These are phyloP conservation scores for Pristionchus japonicus DNA, from an alignment of 2,888 invertebrate genomes.

Conservation along the genomic window DNA sequence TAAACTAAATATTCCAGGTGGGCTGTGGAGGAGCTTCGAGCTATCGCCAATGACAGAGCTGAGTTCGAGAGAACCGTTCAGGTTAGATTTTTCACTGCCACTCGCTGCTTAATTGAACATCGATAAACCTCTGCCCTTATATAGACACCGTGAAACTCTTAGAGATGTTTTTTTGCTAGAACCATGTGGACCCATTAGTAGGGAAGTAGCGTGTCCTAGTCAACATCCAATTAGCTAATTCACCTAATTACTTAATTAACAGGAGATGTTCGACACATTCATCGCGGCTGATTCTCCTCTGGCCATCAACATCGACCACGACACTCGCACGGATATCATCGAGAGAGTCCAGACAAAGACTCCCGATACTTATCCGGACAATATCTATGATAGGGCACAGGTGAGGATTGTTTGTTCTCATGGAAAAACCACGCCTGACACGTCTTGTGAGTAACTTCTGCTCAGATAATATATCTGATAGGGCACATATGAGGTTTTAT, in stretches of 20 bases:
- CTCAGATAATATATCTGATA: too few species aligned
- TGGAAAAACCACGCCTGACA: too few species aligned
- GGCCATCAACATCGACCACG: conserved; percentile 68
- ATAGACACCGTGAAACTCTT: too few species aligned
- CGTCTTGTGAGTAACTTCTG: too few species aligned
- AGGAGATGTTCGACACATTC: conserved; percentile 67
- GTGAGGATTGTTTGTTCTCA: conserved; percentile 37
- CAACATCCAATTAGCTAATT: neutral
- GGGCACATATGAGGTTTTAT: too few species aligned
- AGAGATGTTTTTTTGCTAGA: too few species aligned
- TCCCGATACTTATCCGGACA: conserved; percentile 61
- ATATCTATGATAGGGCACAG: conserved; percentile 66
- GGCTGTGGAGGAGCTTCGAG: conserved; percentile 66
- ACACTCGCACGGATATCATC: conserved; percentile 65
- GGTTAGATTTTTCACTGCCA: neutral
- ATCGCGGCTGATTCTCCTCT: conserved; percentile 67
- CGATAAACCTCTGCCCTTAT: too few species aligned
- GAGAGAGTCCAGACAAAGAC: conserved; percentile 62
- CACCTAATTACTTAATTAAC: too few species aligned
- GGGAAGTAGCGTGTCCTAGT: too few species aligned
- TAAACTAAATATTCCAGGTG: conserved; percentile 56
- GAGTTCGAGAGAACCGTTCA: conserved; percentile 65
- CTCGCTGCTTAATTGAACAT: too few species aligned
- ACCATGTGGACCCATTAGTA: too few species aligned
- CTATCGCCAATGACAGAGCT: conserved; percentile 50